Evolutionary conservation across 23 tunicate genomes (phyloP), one percentile per base, ranked within the genome.

Genomic region (Phallusia fumigata): DNA sequence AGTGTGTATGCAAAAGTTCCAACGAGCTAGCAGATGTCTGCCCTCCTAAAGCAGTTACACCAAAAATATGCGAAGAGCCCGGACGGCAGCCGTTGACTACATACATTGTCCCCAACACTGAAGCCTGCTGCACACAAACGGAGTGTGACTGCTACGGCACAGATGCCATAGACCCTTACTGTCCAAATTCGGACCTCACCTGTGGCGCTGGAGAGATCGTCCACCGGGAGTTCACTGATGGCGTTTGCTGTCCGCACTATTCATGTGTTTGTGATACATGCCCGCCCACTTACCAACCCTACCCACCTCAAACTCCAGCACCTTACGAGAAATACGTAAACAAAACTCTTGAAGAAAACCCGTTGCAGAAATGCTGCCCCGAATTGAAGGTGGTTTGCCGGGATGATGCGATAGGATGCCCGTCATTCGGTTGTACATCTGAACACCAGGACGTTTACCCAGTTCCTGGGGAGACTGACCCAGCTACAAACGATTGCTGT

Each of bases 401-500:
- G n/a, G 34, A 35, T 33, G 45, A 16, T 35, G 0, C 28, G 31
- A 31, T 3, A 33, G 77, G 45, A 24, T 74, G 77, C 13, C 45
- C 77, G 3, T 3, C 69, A 1, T 24, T 21, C 16, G 69, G 13
- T 24, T 21, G 69, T 19, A 3, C 5, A 18, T 33, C 45, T 28
- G 77, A 11, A 19, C 53, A 77, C 47, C 80, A 40, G 47, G 26
- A 40, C n/a, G 31, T 22, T 35, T 18, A 19, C 19, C 28, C 12
- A 1, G 80, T 35, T 18, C 80, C 53, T 2, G 80, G 26, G 2
- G 21, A 19, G 10, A 40, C 69, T 58, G 69, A 58, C 16, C 69
- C 69, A 1, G 69, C 80, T 36, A 40, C 32, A 19, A 36, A 40
- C 47, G 80, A 35, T 16, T 77, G 80, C 30, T 77, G 80, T 16